Base-by-base conservation (phyloP, 2,797 vertebrate species). In the Enteromius fasciolatus region DNA sequence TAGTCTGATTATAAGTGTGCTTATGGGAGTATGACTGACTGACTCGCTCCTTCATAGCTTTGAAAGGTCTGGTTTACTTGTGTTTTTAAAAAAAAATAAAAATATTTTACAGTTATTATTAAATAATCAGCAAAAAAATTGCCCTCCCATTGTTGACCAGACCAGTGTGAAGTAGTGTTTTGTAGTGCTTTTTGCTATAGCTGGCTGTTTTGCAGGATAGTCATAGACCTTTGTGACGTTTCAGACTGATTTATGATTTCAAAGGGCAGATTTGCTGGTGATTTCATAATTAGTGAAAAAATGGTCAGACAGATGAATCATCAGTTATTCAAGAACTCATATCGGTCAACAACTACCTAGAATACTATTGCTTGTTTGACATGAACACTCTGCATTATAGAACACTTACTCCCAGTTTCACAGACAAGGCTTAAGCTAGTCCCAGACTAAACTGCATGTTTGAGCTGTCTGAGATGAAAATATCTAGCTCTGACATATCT, bases 161-260 rank as follows among this genome's bases (percentile, higher is more conserved):
- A 28, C 23, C 14, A 17, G 6, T 48, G 68, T 46, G 44, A 46
- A 4, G 12, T 46, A 44, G 23, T 48, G 25, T 31, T 70, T 70
- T 28, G 14, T 46, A 46, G 46, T 69, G n/a, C n/a, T 25, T n/a
- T 41, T 15, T 25, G 41, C n/a, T 25, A 1, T 69, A 17, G n/a
- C 14, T 17, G 25, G 39, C 44, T 69, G 6, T 69, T 73, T 75
- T n/a, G 31, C 33, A 36, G 50, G 57, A 57, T 57, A 75, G 20
- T 23, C 33, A 25, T n/a, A 23, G 8, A 72, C 4, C 17, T 20
- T 72, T 31, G 23, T 72, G 70, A 36, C 1, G 5, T 54, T 48
- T 52, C 10, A 54, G 48, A 31, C 70, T 54, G 70, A 54, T 73
- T 33, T 6, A 14, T 36, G 70, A 74, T 74, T 74, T 33, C 18